Conservation (phyloP, 2,888 invertebrate species). For the Lymantria dispar region DNA sequence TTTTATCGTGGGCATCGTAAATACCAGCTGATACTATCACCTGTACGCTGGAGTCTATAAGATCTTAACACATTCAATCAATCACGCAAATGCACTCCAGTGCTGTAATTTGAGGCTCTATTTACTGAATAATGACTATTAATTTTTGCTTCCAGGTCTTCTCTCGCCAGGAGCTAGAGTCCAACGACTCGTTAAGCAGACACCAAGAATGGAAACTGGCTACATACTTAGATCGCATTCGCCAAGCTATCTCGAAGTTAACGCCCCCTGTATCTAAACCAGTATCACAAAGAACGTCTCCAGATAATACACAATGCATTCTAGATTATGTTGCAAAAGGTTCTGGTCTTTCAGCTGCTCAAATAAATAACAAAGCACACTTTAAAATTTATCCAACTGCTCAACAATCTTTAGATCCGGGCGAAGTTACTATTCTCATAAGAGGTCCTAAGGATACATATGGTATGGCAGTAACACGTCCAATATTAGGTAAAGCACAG, state of each 20-base stretch:
- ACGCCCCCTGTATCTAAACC: conserved; percentile 67
- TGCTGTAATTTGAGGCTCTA: not conserved
- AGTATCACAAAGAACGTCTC: conserved; percentile 56
- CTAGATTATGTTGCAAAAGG: conserved; percentile 83
- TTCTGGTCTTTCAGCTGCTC: conserved; percentile 82
- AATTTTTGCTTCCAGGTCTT: conserved; percentile 73
- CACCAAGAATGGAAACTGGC: conserved; percentile 82
- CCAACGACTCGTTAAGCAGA: conserved; percentile 67
- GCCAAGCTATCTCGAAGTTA: conserved; percentile 66
- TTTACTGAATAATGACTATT: not conserved
- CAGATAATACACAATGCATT: conserved; percentile 64
- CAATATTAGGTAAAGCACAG: conserved; percentile 73
- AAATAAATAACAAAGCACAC: conserved; percentile 76
- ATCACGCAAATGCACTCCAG: too few relatives aligned
- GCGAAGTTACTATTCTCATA: conserved; percentile 73
- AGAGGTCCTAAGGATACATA: conserved; percentile 74
- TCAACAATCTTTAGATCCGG: conserved; percentile 72
- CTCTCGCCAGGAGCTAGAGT: conserved; percentile 79
- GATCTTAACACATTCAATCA: too few relatives aligned
- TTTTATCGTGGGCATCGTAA: too few relatives aligned
- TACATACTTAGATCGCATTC: conserved; percentile 76
- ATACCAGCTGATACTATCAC: too few relatives aligned
- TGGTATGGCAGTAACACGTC: conserved; percentile 68
- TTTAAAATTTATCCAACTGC: conserved; percentile 83
- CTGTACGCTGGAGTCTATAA: too few relatives aligned